Conservation (phyloP, 2,113 vertebrate species). For the Pampusana beccarii region DNA sequence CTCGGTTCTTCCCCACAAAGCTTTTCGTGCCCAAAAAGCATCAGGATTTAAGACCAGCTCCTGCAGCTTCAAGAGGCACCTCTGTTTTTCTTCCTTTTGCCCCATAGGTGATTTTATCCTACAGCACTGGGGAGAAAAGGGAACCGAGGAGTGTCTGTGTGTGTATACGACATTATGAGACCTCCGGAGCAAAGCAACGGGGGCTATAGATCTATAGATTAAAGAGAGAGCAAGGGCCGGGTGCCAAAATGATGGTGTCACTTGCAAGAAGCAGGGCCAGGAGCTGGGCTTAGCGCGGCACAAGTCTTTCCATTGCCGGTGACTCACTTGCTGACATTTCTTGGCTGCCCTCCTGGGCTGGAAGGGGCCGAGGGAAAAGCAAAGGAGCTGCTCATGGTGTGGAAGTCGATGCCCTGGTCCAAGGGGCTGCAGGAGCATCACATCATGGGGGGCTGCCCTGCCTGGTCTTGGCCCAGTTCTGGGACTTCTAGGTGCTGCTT, state of each 20-base stretch:
- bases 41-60: constrained; percentile 40
- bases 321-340: constrained; percentile 28
- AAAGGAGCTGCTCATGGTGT: background rate
- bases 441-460: fast-evolving
- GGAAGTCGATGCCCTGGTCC: background rate
- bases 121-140: background rate
- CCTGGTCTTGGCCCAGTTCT: background rate
- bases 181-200: background rate
- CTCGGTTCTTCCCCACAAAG: background rate
- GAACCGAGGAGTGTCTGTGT: background rate
- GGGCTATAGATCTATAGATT: background rate
- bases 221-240: background rate
- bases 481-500: fast-evolving
- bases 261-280: background rate
- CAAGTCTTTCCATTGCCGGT: constrained; percentile 47
- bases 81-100: constrained; percentile 13
- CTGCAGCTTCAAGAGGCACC: constrained; percentile 16
- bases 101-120: background rate
- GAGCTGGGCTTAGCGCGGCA: background rate
- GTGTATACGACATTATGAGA: background rate
- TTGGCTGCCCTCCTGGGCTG: constrained; percentile 34
- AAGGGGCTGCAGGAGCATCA: background rate
- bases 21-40: background rate
- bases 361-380: constrained; percentile 32
- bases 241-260: constrained; percentile 23